Conservation (phyloP, 2,113 vertebrate genomes). For the Cnemophilus loriae region DNA sequence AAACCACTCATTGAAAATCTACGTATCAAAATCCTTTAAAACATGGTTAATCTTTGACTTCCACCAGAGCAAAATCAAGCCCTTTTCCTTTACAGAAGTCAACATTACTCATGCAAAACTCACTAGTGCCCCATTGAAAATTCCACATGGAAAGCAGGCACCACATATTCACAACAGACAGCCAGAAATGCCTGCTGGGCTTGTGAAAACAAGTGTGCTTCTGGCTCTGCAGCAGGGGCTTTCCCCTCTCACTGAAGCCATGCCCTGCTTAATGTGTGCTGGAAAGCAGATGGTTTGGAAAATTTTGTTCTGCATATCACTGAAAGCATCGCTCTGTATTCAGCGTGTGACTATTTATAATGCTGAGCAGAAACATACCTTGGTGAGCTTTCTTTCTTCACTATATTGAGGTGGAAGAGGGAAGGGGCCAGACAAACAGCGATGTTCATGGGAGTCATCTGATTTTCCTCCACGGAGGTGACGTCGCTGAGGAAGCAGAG, state of each 20-base stretch:
- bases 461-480: slow-evolving; percentile 90
- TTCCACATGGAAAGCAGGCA: background rate
- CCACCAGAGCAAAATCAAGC: background rate
- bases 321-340: background rate
- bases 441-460: slow-evolving; percentile 98
- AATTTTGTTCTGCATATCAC: background rate
- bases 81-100: background rate
- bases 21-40: background rate
- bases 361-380: slow-evolving; percentile 66
- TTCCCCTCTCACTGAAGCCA: background rate
- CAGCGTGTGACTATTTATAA: background rate
- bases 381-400: slow-evolving; percentile 93
- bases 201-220: background rate
- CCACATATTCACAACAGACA: background rate
- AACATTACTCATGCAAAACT: background rate
- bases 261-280: background rate
- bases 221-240: background rate
- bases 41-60: background rate
- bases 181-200: background rate
- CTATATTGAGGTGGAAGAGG: slow-evolving; percentile 94
- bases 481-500: slow-evolving; percentile 93
- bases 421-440: slow-evolving; percentile 96
- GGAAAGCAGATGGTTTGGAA: background rate
- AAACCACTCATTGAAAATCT: background rate
- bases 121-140: background rate